Evolutionary conservation across 1,140 invertebrate species (phyloP), one percentile per base, ranked within the genome.

Genomic region (Colletes latitarsis): DNA sequence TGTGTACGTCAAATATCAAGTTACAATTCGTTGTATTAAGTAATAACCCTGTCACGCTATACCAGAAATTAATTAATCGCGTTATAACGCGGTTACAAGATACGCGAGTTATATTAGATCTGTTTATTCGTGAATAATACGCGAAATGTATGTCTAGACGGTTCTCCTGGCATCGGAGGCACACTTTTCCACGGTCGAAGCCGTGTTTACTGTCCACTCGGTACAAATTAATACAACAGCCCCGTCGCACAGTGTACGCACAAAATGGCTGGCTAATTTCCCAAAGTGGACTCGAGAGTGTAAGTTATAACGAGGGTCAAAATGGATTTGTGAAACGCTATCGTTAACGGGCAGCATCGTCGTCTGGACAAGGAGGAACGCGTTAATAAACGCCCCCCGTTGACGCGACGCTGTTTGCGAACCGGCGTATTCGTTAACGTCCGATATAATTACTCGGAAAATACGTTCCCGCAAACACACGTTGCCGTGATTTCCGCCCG

Each of bases 361-460:
- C 60, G 30, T 19, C 30, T 19, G 60, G 60, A 63, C 30, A 41
- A 14, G 60, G 66, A 77, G 75, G 3, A 70, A 55, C 19, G 66
- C 55, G 66, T 77, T 77, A 77, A 77, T 77, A 77, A 77, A 77
- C 75, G 66, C 66, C 41, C 30, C 5, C 46, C 19, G 67, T 70
- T 30, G 43, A 60, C 55, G 43, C 66, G 41, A 39, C 30, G 55
- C 15, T 77, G 67, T 77, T 77, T 77, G 43, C 66, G 55, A 39
- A 60, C 52, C 21, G 66, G 43, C 55, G 66, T 77, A 77, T 77
- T 77, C 75, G 66, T 70, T 77, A 77, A 77, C 75, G 66, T 14
- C 66, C 66, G 43, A 71, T 77, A 62, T 77, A 77, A 77, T 77
- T 77, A 77, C 76, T 30, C 49, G 76, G 76, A 70, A 77, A 75